Evolutionary conservation across 2,113 vertebrate genomes (phyloP).

Genomic region (Gymnarchus niloticus): DNA sequence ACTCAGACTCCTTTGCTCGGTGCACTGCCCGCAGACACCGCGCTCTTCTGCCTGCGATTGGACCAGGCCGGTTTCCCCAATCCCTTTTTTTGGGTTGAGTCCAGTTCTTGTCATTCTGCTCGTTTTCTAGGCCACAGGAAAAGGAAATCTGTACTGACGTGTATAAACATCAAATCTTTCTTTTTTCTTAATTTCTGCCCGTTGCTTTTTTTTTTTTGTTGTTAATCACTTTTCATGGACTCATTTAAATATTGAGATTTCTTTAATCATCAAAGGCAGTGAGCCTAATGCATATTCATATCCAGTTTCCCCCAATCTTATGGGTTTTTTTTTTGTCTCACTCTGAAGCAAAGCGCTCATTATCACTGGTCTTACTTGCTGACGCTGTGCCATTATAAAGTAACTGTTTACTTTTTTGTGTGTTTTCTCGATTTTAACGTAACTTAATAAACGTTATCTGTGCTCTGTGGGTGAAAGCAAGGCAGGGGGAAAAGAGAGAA

Average conservation of each 20-base stretch:
- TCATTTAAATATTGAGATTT: conserved; percentile 99
- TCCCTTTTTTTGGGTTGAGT: conserved; percentile 14
- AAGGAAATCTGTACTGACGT: conserved; percentile 19
- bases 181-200: conserved; percentile 57
- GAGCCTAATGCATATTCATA: conserved; percentile 99
- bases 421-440: conserved; percentile 71
- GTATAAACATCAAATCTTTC: conserved; percentile 12
- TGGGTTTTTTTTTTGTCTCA: conserved; percentile 84
- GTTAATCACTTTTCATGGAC: conserved; percentile 99
- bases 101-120: background rate
- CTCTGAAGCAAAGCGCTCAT: conserved; percentile 98
- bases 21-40: too few relatives aligned
- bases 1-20: too few relatives aligned
- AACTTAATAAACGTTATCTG: conserved; percentile 82
- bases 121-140: conserved; percentile 20
- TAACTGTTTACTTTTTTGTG: conserved; percentile 18
- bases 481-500: conserved; percentile 52
- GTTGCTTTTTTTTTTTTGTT: conserved; percentile 58
- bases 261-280: conserved; percentile 99
- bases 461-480: conserved; percentile 40
- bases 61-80: background rate
- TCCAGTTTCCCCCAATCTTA: conserved; percentile 83
- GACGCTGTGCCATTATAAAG: conserved; percentile 51
- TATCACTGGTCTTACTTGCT: conserved; percentile 70
- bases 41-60: too few relatives aligned